Base-by-base conservation (phyloP, 1,140 invertebrate species). In the Diabrotica virgifera region DNA sequence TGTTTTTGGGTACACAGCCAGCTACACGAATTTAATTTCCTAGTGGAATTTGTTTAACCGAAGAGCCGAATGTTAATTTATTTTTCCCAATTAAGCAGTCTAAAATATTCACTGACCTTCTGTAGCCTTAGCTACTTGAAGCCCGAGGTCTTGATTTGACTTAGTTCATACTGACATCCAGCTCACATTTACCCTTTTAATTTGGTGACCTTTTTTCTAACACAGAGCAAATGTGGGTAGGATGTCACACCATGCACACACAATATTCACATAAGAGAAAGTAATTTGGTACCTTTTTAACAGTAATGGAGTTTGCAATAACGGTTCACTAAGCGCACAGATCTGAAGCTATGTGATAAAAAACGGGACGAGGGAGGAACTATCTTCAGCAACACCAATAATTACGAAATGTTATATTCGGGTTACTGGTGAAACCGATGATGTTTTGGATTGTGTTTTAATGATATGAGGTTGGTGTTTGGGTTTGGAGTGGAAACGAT, bases 51-150 rank as follows among this genome's bases (percentile, higher is more conserved):
- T n/a, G n/a, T 61, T 55, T 12, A 50, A 35, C 8, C 5, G 36
- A 5, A 24, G 52, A 40, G 0, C 52, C 7, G 40, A 40, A 62
- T 62, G 24, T 68, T 68, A 65, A 68, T 68, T 68, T 52, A 62
- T 63, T 63, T 63, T 51, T 57, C 38, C 46, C 38, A 55, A 12
- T n/a, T 9, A 62, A 53, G 36, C 59, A 59, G 59, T 51, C 13
- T 51, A 46, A 60, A 65, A 67, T 61, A 10, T 65, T 65, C 65
- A 77, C 76, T 76, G 71, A 77, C 76, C 76, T 77, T 74, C 51
- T 74, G 72, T 73, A 76, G 76, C 76, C 76, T 74, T 76, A 70
- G 73, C 74, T 76, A 77, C 74, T 65, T 68, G 76, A 67, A 66
- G 76, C 69, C 70, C 70, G 65, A 70, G 63, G 73, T 71, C 69